Evolutionary conservation across 2,113 vertebrate genomes (phyloP).

Genomic region (Psophia crepitans): DNA sequence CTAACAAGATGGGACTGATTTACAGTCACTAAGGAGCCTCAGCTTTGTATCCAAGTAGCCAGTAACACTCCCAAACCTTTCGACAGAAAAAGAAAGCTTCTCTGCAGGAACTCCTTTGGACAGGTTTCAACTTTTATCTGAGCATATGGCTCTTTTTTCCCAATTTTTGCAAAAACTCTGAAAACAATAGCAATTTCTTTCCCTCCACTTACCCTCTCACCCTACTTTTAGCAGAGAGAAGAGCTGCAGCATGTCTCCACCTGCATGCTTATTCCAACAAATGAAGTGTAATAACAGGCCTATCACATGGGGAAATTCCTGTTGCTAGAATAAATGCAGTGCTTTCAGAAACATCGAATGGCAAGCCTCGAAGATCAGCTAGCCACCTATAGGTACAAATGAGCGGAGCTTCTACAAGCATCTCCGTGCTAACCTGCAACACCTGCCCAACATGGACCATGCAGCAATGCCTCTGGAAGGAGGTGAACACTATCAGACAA

Average conservation of each 20-base stretch:
- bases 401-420: background rate
- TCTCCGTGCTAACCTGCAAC: background rate
- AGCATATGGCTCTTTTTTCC: conserved; percentile 6
- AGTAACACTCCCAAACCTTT: background rate
- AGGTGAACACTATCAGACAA: background rate
- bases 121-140: background rate
- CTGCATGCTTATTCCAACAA: background rate
- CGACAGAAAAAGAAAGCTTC: background rate
- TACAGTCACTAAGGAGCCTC: background rate
- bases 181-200: background rate
- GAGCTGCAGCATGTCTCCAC: background rate
- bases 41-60: background rate
- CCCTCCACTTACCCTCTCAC: background rate
- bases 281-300: background rate
- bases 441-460: background rate
- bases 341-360: background rate
- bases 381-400: background rate
- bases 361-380: background rate
- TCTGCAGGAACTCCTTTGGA: background rate
- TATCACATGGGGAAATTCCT: background rate
- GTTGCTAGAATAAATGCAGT: background rate
- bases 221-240: background rate
- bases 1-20: conserved; percentile 32
- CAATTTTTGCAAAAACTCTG: background rate
- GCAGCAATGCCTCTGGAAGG: background rate